Evolutionary conservation across 2,797 vertebrate genomes (phyloP).

Genomic region (Erethizon dorsatum): DNA sequence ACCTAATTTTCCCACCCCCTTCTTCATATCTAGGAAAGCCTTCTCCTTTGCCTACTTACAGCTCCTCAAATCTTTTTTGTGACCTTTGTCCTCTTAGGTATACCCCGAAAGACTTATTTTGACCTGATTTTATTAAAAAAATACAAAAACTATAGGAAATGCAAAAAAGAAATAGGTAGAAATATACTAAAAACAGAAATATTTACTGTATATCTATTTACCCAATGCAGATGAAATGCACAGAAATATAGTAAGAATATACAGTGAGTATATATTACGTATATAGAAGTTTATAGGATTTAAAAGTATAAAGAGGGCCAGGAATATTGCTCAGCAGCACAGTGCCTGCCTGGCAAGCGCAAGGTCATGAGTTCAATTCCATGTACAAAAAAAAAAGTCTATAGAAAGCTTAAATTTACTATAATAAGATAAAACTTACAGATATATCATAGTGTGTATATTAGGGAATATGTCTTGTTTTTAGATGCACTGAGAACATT

Average conservation of each 20-base stretch:
- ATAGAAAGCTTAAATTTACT: background rate
- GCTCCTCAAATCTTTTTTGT: background rate
- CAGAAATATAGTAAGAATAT: background rate
- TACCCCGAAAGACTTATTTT: background rate
- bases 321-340: no score
- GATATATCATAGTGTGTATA: background rate
- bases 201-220: background rate
- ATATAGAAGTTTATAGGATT: background rate
- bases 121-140: slow-evolving; percentile 1
- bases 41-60: background rate
- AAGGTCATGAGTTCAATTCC: no score
- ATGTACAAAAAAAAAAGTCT: no score
- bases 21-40: background rate
- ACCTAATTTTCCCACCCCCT: background rate
- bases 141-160: background rate
- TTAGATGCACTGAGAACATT: background rate
- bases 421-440: background rate
- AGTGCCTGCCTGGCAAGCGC: no score
- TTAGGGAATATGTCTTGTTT: background rate
- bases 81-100: background rate
- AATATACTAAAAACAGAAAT: background rate
- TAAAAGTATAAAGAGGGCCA: background rate
- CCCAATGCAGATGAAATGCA: background rate
- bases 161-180: background rate
- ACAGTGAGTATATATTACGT: background rate